Percentiles rank a stretch among this genome's conserved stretches.
Evolutionary conservation across 2,797 vertebrate species (phyloP).

Genomic region (Monodelphis domestica): DNA sequence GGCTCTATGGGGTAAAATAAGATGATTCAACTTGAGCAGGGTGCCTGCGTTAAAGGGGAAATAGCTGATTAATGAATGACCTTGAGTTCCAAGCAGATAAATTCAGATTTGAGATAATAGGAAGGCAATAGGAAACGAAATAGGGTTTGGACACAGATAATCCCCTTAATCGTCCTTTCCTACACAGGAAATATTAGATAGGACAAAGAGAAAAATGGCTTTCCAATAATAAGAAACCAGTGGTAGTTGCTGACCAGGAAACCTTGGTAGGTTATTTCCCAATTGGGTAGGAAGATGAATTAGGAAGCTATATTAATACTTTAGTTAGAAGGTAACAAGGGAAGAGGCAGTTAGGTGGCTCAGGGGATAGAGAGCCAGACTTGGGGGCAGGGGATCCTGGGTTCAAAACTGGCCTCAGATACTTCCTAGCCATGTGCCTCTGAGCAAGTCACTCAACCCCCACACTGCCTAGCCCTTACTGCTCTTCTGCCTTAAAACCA

Average conservation of each 20-base stretch:
- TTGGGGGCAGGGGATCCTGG: no score
- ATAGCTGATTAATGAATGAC: neutral
- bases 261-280: neutral
- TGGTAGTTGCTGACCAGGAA: neutral
- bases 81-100: neutral
- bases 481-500: no score
- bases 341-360: no score
- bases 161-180: neutral
- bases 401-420: no score
- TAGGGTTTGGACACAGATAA: neutral
- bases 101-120: neutral
- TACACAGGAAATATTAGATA: neutral
- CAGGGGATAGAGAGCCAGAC: no score
- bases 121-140: neutral
- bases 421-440: no score
- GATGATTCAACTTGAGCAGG: neutral
- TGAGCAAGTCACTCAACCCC: no score
- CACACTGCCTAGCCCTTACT: no score
- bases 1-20: neutral
- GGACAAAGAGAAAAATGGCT: neutral
- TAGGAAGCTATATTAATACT: neutral
- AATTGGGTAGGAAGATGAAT: neutral
- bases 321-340: neutral
- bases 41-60: neutral
- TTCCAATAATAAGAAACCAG: neutral